Percentiles rank a stretch among this genome's conserved stretches.
Evolutionary conservation across 2,113 vertebrate species (phyloP).

Genomic region (Sylvicapra grimmia): DNA sequence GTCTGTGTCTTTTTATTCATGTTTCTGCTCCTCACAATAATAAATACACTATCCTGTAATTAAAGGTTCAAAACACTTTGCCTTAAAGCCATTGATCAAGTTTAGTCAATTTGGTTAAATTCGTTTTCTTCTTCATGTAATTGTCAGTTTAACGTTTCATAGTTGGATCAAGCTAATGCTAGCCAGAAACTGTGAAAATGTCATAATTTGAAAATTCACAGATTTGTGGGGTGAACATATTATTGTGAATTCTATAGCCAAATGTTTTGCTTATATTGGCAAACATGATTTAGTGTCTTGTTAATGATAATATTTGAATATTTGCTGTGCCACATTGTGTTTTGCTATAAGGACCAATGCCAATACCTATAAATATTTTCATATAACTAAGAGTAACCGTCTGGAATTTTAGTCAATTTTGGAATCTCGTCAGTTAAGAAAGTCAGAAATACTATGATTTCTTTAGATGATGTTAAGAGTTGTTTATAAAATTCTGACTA

Average conservation of each 20-base stretch:
- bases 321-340: not conserved
- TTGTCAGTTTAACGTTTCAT: not conserved
- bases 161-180: not conserved
- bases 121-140: not conserved
- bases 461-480: constrained; percentile 21
- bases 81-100: not conserved
- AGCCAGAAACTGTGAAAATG: not conserved
- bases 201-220: not conserved
- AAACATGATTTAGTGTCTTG: constrained; percentile 25
- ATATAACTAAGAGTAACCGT: not conserved
- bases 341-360: not conserved
- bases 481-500: constrained; percentile 30
- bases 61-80: not conserved
- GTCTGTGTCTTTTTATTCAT: not conserved
- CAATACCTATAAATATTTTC: not conserved
- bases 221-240: not conserved
- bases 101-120: not conserved
- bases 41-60: not conserved
- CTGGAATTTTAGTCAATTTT: not conserved
- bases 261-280: constrained; percentile 26
- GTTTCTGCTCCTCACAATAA: not conserved
- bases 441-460: not conserved
- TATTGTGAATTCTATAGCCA: not conserved
- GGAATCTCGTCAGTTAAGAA: not conserved
- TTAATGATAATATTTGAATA: constrained; percentile 17